Evolutionary conservation across 2,888 invertebrate genomes (phyloP), one percentile per base, ranked within the genome.

Genomic region (Pristionchus entomophagus): DNA sequence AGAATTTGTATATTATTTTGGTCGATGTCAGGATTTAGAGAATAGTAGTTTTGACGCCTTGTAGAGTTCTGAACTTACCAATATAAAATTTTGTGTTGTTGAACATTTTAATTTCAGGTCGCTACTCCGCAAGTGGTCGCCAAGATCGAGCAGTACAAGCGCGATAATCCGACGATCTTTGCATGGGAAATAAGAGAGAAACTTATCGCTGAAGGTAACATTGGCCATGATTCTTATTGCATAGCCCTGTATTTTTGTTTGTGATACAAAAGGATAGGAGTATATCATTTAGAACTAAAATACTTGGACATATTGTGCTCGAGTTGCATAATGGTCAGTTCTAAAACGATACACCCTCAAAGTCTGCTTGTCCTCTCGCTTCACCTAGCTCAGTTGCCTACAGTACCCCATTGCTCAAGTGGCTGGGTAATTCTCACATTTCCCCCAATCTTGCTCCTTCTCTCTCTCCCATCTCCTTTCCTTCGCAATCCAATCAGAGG

Each of bases 171-270:
- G 5, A 98, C 98, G 87, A 98, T 98, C 93, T 99, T 98, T 94
- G 98, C 98, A 78, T 99, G 98, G 98, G 98, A 99, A 95, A 98
- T 98, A 91, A 95, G 98, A 86, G 98, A 99, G 95, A 95, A 97
- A 94, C 96, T 98, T 88, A 97, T 98, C 93, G 96, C 97, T 89
- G 98, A 98, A 96, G 97, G 97, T 97, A 45, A 53, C 62, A 51
- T 53, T n/a, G n/a, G 12, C 22, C 10, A 19, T 29, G n/a, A 6
- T 22, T 12, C 8, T 38, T 45, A 14, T 69, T 32, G 12, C 29
- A 83, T 38, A 69, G 45, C n/a, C n/a, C n/a, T n/a, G n/a, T n/a
- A n/a, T n/a, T n/a, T n/a, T n/a, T n/a, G n/a, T 26, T 80, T 4
- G 5, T n/a, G 17, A 35, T 5, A 5, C 6, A 53, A 14, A 53